These are phyloP conservation scores for Butorides virescens DNA, from an alignment of 2,113 vertebrate species.

Conservation along the genomic window DNA sequence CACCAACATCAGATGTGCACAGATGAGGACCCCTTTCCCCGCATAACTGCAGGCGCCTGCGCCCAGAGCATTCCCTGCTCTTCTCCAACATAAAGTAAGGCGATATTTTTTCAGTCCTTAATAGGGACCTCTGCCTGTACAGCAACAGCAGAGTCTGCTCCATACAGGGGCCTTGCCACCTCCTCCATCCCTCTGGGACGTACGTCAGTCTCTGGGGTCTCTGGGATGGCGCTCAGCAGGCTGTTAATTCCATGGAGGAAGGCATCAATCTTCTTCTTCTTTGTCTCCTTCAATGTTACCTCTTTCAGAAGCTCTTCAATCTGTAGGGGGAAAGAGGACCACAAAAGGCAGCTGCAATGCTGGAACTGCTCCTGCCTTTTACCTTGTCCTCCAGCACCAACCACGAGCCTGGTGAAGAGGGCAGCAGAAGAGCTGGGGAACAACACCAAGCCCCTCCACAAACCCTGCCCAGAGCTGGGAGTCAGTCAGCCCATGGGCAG, in stretches of 20 bases:
- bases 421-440: not conserved
- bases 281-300: slow-evolving; percentile 85
- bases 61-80: accelerated
- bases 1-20: not conserved
- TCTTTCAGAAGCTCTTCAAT: slow-evolving; percentile 94
- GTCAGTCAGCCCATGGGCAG: accelerated
- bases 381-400: not conserved
- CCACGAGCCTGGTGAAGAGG: accelerated
- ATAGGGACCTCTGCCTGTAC: not conserved
- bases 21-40: not conserved
- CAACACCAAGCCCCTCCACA: not conserved
- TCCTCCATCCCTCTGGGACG: not conserved
- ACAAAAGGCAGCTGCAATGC: not conserved
- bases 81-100: not conserved
- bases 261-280: slow-evolving; percentile 81
- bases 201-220: slow-evolving; percentile 78
- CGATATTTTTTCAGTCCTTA: not conserved
- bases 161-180: not conserved
- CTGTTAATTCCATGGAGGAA: slow-evolving; percentile 82
- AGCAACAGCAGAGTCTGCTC: not conserved
- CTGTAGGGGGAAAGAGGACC: slow-evolving; percentile 57
- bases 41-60: not conserved
- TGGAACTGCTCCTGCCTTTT: not conserved
- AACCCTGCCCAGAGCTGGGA: not conserved
- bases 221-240: slow-evolving; percentile 77